Evolutionary conservation across 2,797 vertebrate species (phyloP), one percentile per base, ranked within the genome.

Genomic region (Pangasius larnaudii): DNA sequence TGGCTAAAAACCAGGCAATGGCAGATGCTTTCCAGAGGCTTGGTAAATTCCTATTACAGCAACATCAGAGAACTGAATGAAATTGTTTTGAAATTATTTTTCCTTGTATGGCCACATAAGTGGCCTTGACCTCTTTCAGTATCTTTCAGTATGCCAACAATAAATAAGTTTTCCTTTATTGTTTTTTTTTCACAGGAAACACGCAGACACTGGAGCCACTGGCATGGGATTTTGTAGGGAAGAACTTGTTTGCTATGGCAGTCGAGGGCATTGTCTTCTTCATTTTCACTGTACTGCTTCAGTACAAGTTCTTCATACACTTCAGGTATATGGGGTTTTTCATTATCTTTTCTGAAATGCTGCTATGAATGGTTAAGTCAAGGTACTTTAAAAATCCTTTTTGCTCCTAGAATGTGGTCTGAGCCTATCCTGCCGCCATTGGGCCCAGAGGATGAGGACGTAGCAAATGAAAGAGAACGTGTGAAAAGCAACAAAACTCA

Each of bases 1-100:
- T 98, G 97, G 98, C 97, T 79, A 97, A 96, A 92, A 98, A 98
- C 94, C 97, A 99, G 93, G 97, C 97, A 0, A 95, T 97, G 96
- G 95, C 95, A 0, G 97, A 99, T 0, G 96, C 96, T 53, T 97
- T 98, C 0, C 94, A 97, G 93, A 96, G 96, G 87, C 95, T 99
- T 0, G 98, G 98, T 99, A 95, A 89, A 71, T 49, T 63, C 4
- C 9, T 30, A 0, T 82, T 58, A 22, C 56, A 18, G 75, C 24
- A 30, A 36, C 10, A 18, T 5, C 10, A 77, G 42, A 2, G 19
- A 87, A 83, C 16, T 49, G 2, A 63, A 81, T 42, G 22, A 81
- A 58, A 56, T 63, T 61, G 24, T 65, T 84, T 71, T 46, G 7
- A 83, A 61, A 27, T 81, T 8, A 19, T 49, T 83, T 83, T 51